Percentiles rank a stretch among this genome's conserved stretches.
These are phyloP conservation scores for Notothenia rossii DNA, from an alignment of 2,113 vertebrate species.

Conservation along the genomic window DNA sequence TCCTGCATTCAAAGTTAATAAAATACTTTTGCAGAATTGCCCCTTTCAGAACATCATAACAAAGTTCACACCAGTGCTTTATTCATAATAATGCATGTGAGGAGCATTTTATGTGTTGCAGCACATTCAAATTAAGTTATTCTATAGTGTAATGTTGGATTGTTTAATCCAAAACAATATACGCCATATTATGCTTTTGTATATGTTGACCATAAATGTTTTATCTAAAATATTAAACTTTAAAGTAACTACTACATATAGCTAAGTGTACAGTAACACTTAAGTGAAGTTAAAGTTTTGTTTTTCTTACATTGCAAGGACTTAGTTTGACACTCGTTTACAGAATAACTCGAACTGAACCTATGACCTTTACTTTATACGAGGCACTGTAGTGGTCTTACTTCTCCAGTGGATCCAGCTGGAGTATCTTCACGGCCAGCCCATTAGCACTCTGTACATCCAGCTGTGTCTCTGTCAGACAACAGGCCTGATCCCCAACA, in stretches of 20 bases:
- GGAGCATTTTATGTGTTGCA: background rate
- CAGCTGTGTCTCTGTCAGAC: constrained; percentile 63
- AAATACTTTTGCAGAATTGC: background rate
- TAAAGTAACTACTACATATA: background rate
- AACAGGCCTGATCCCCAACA: constrained; percentile 42
- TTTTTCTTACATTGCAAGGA: constrained; percentile 7
- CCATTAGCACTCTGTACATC: constrained; percentile 60
- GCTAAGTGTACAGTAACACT: background rate
- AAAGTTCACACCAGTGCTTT: background rate
- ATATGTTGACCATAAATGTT: background rate
- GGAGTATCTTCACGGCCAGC: constrained; percentile 67
- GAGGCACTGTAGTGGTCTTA: constrained; percentile 56
- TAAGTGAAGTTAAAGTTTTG: background rate
- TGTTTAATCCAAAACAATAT: background rate
- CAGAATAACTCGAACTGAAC: constrained; percentile 63
- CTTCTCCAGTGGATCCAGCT: constrained; percentile 68
- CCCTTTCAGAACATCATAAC: background rate
- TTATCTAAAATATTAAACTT: background rate
- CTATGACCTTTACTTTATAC: constrained; percentile 68
- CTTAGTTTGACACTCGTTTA: constrained; percentile 56
- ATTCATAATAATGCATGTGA: too few species aligned
- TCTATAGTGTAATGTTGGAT: background rate
- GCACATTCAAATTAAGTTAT: background rate
- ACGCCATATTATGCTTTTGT: background rate
- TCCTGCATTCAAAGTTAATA: background rate